phyloP scores from a whole-genome alignment of 2,113 vertebrate genomes.

The Mustelus asterias region DNA sequence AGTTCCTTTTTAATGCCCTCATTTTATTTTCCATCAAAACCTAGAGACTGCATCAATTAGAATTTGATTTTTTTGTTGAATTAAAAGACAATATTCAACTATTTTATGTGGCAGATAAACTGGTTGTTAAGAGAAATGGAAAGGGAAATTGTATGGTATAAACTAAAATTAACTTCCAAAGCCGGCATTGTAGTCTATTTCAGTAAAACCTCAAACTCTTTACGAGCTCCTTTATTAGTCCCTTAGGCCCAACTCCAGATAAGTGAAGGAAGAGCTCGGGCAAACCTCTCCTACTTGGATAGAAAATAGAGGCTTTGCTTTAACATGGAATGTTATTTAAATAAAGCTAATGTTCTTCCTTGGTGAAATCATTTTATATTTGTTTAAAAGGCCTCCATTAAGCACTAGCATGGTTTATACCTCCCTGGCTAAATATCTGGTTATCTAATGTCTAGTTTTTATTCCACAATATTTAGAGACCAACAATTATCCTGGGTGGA shows the following conservation, averaged over 20 bases:
- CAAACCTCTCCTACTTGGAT: neutral
- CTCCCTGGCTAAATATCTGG: neutral
- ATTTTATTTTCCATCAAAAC: neutral
- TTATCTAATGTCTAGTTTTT: neutral
- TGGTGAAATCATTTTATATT: neutral
- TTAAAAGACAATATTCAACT: neutral
- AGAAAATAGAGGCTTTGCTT: neutral
- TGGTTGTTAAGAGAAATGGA: neutral
- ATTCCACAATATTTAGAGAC: neutral
- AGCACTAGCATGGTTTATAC: neutral
- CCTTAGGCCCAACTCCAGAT: neutral
- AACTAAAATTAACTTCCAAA: neutral
- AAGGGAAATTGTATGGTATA: neutral
- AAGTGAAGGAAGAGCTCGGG: neutral
- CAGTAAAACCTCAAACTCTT: neutral
- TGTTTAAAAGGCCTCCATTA: neutral
- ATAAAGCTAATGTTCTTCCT: neutral
- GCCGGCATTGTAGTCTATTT: too few species aligned
- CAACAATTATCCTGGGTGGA: neutral
- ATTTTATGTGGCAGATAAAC: neutral
- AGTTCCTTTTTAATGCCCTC: neutral
- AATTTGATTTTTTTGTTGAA: neutral
- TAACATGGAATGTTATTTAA: neutral
- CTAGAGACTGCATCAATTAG: neutral
- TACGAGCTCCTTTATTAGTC: neutral